Conservation (phyloP, 2,888 invertebrate genomes). For the Plusia festucae region DNA sequence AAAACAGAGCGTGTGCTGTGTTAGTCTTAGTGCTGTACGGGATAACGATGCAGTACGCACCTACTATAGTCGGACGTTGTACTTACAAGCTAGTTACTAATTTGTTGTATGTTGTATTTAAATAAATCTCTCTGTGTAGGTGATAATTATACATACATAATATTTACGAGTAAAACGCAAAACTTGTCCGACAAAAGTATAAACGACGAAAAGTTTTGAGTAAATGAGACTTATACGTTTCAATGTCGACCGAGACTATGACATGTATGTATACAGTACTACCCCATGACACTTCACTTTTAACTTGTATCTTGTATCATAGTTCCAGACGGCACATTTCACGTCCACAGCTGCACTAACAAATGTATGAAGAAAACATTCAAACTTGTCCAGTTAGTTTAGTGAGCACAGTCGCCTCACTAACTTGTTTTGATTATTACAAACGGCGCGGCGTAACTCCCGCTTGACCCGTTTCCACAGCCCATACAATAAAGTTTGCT, state of each 20-base stretch:
- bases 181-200: no score
- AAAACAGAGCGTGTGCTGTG: constrained; percentile 3
- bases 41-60: background rate
- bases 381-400: constrained; percentile 25
- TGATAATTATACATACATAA: no score
- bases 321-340: background rate
- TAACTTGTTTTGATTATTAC: constrained; percentile 50
- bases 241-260: background rate
- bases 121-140: no score
- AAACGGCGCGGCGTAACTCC: constrained; percentile 39
- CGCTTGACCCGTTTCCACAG: constrained; percentile 57
- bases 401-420: constrained; percentile 17
- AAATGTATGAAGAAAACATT: constrained; percentile 26
- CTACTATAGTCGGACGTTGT: no score
- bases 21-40: background rate
- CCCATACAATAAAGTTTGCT: constrained; percentile 61
- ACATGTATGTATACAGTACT: background rate
- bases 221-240: background rate
- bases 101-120: no score
- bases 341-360: background rate
- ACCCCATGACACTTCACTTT: background rate
- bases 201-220: background rate
- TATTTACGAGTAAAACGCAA: no score
- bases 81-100: no score
- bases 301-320: no score